Evolutionary conservation across 2,113 vertebrate species (phyloP).

Genomic region (Entomyzon cyanotis): DNA sequence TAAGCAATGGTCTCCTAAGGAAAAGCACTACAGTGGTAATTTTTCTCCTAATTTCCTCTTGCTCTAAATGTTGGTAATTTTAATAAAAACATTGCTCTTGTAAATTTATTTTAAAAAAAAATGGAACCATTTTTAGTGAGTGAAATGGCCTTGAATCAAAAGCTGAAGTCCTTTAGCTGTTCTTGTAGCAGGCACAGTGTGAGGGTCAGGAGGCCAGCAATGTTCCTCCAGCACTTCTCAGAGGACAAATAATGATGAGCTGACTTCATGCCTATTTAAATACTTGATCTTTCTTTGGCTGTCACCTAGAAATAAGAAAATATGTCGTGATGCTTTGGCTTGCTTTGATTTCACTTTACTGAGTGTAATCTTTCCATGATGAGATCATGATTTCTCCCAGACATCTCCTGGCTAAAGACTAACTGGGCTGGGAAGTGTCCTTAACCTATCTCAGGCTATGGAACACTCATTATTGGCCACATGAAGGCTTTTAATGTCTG

Average conservation of each 20-base stretch:
- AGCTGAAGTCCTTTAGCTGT: neutral
- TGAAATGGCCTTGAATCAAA: neutral
- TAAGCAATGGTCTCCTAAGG: neutral
- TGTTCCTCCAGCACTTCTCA: neutral
- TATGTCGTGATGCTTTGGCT: neutral
- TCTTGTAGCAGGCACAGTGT: neutral
- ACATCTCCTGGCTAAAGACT: neutral
- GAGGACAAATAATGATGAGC: neutral
- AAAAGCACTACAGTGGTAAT: neutral
- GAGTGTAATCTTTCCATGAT: neutral
- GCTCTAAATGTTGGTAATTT: neutral
- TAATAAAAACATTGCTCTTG: neutral
- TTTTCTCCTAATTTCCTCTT: neutral
- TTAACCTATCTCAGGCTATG: neutral
- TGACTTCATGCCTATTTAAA: neutral
- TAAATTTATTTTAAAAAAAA: neutral
- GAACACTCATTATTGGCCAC: neutral
- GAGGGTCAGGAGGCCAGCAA: neutral
- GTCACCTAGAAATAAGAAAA: neutral
- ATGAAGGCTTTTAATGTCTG: neutral
- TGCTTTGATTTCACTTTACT: neutral
- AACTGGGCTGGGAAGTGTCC: neutral
- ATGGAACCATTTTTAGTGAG: neutral
- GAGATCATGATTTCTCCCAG: neutral
- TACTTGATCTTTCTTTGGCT: neutral